Evolutionary conservation across 2,888 invertebrate species (phyloP).

Genomic region (Cryptosula pallasiana): DNA sequence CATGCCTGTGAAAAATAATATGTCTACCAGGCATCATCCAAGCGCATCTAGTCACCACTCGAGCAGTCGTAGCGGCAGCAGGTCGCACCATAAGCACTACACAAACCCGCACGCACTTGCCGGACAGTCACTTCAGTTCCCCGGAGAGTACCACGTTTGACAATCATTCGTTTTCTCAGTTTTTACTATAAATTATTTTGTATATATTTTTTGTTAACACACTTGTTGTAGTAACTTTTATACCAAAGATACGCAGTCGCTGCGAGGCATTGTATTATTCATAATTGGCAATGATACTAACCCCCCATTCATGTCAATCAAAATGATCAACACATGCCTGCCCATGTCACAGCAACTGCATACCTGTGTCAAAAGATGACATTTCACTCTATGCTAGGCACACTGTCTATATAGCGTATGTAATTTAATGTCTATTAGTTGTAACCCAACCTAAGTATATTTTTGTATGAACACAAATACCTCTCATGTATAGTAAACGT

Average conservation of each 20-base stretch:
- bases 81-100: neutral
- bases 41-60: neutral
- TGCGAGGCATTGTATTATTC: too few species aligned
- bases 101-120: neutral
- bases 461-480: neutral
- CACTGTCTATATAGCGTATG: neutral
- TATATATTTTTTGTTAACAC: too few species aligned
- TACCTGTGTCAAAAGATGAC: constrained; percentile 17
- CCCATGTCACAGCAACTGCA: neutral
- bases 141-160: constrained; percentile 9
- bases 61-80: neutral
- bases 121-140: neutral
- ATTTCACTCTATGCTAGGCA: neutral
- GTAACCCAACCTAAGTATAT: neutral
- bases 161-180: too few species aligned
- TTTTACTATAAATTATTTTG: too few species aligned
- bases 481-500: neutral
- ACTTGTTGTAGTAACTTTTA: too few species aligned
- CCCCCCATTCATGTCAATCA: constrained; percentile 13
- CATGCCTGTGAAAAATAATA: neutral
- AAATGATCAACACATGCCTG: constrained; percentile 2
- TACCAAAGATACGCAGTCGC: too few species aligned
- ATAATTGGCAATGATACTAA: neutral
- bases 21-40: neutral
- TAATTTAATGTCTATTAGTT: neutral